Percentiles rank a stretch among this genome's conserved stretches.
These are phyloP conservation scores for Nyctereutes procyonoides DNA, from an alignment of 2,113 vertebrate species.

Conservation along the genomic window DNA sequence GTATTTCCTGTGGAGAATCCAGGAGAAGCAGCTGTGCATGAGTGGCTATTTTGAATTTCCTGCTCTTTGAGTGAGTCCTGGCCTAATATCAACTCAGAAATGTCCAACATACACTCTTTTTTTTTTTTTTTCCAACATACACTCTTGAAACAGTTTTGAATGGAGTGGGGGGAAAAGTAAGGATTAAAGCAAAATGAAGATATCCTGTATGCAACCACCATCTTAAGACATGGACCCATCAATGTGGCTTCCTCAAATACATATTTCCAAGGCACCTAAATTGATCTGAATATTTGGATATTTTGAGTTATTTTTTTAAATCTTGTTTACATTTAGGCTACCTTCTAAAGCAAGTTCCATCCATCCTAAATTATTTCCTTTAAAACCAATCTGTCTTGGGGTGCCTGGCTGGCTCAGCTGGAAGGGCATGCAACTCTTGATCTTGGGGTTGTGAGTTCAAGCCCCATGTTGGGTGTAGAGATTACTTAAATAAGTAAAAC, in stretches of 20 bases:
- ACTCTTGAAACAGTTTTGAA: background rate
- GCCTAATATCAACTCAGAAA: background rate
- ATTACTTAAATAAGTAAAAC: background rate
- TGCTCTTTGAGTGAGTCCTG: background rate
- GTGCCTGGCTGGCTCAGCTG: background rate
- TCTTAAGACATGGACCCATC: background rate
- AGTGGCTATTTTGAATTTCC: background rate
- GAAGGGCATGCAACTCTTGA: background rate
- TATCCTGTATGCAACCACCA: background rate
- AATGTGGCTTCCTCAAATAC: background rate
- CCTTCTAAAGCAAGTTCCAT: background rate
- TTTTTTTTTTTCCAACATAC: background rate
- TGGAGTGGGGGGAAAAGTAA: background rate
- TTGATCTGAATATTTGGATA: background rate
- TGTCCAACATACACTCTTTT: background rate
- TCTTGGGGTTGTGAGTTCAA: background rate
- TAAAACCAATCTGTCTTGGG: background rate
- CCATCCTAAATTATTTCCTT: constrained; percentile 9
- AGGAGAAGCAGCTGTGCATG: background rate
- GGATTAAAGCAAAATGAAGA: background rate
- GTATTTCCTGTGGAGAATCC: background rate
- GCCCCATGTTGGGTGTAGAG: background rate
- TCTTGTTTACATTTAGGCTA: background rate
- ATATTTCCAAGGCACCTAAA: background rate
- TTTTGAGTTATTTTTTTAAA: background rate